These are phyloP conservation scores for Macroramphosus scolopax DNA, from an alignment of 2,797 vertebrate species.

Conservation along the genomic window DNA sequence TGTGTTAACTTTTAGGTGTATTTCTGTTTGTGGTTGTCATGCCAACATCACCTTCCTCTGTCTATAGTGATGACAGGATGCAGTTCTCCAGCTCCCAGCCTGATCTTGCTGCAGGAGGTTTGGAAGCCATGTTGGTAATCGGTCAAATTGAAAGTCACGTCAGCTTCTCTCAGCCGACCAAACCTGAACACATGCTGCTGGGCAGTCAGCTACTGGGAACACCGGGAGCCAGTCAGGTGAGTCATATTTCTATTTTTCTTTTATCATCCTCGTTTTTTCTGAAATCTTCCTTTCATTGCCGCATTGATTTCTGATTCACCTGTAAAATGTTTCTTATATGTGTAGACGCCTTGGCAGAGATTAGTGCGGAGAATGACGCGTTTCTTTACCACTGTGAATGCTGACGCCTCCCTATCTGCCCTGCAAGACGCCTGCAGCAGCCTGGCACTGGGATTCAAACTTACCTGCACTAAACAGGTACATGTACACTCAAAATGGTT, in stretches of 20 bases:
- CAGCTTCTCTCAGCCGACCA: conserved; percentile 93
- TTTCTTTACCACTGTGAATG: conserved; percentile 89
- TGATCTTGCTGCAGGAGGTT: conserved; percentile 79
- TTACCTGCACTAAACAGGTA: conserved; percentile 91
- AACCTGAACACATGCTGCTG: conserved; percentile 93
- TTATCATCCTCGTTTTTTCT: background rate
- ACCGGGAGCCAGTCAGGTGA: conserved; percentile 93
- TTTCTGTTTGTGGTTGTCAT: background rate
- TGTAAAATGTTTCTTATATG: background rate
- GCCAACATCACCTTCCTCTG: background rate
- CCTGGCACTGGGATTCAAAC: conserved; percentile 88
- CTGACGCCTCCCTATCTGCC: conserved; percentile 79
- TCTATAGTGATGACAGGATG: conserved; percentile 82
- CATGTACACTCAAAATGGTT: background rate
- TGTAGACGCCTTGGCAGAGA: conserved; percentile 88
- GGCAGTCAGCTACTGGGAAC: conserved; percentile 90
- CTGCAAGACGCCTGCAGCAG: conserved; percentile 85
- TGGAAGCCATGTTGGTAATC: conserved; percentile 78
- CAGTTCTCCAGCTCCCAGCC: conserved; percentile 93
- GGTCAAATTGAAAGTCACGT: conserved; percentile 83
- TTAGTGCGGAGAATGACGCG: conserved; percentile 92
- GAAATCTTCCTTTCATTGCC: too few relatives aligned
- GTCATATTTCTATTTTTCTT: background rate
- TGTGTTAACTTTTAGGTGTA: background rate
- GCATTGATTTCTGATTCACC: too few relatives aligned